Conservation (phyloP, 2,113 vertebrate genomes). For the Otolemur garnettii region DNA sequence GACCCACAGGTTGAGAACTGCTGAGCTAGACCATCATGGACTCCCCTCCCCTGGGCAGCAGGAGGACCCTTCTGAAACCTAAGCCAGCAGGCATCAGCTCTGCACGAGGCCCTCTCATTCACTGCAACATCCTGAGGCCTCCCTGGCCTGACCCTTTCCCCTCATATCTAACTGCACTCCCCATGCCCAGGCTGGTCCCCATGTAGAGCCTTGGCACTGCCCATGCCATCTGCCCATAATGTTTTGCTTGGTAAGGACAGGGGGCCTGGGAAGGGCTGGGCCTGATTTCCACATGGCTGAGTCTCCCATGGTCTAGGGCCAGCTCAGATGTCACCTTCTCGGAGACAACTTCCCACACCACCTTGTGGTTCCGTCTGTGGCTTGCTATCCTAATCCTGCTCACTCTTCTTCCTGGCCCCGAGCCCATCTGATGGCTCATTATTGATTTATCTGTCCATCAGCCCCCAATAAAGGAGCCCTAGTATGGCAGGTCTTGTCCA, state of each 20-base stretch:
- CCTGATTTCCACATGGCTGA: not conserved
- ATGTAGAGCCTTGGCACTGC: no score
- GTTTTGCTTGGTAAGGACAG: fast-evolving
- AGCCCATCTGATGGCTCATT: not conserved
- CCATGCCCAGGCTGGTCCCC: no score
- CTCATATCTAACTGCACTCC: fast-evolving
- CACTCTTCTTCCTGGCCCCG: fast-evolving
- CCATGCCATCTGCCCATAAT: not conserved
- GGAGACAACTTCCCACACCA: not conserved
- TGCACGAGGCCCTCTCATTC: fast-evolving
- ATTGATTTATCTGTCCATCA: not conserved
- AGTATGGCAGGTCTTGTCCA: not conserved
- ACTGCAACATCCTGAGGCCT: not conserved
- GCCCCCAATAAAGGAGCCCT: not conserved
- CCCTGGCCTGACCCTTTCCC: not conserved
- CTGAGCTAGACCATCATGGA: not conserved
- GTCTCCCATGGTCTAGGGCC: not conserved
- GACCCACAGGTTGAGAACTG: no score
- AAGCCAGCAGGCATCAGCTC: not conserved
- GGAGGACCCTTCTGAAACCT: not conserved
- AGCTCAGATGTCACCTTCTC: not conserved
- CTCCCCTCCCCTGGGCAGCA: not conserved
- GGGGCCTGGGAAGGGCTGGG: no score
- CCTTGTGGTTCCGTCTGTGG: not conserved
- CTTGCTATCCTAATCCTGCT: no score